Evolutionary conservation across 2,113 vertebrate species (phyloP), one percentile per base, ranked within the genome.

Genomic region (Agapornis roseicollis): DNA sequence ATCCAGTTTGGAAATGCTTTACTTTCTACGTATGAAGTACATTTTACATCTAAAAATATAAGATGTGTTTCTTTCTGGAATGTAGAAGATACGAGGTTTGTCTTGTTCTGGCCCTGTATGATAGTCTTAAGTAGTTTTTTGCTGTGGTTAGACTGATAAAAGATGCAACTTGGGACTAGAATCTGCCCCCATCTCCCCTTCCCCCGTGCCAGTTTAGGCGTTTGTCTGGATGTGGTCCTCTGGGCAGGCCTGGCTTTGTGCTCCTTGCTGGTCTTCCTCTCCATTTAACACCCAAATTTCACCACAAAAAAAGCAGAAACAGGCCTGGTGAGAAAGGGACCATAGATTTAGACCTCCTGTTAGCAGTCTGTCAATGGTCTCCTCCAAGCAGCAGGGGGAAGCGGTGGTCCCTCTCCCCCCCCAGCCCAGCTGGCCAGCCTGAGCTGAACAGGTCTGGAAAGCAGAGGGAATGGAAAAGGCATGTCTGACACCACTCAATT

Each of bases 321-420:
- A 64, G 37, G 28, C 11, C 6, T 37, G 13, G 27, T 49, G 20
- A 66, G 20, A 66, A 39, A 56, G 20, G 27, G 25, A 37, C 3
- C 23, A n/a, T 60, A 37, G 58, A 42, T 37, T 11, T 17, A 80
- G 9, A 18, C 9, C 11, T 72, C 13, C 23, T 25, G 22, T 22
- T 53, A 15, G 9, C 66, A 29, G 42, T 6, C 4, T 52, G 19
- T 17, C 39, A 31, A 13, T 0, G 0, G 7, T 23, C 42, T 88
- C 7, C 50, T 49, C 15, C 5, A 11, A 66, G 17, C 3, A 85
- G 18, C 9, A 70, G 50, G 42, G 24, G 18, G 9, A 31, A 74
- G 28, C n/a, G 8, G 12, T 9, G 7, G 9, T 74, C 18, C 22
- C 29, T 71, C 18, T 37, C 39, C 24, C 24, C 24, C 24, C 25